Conservation (phyloP, 2,797 vertebrate species). For the Alectoris magna region DNA sequence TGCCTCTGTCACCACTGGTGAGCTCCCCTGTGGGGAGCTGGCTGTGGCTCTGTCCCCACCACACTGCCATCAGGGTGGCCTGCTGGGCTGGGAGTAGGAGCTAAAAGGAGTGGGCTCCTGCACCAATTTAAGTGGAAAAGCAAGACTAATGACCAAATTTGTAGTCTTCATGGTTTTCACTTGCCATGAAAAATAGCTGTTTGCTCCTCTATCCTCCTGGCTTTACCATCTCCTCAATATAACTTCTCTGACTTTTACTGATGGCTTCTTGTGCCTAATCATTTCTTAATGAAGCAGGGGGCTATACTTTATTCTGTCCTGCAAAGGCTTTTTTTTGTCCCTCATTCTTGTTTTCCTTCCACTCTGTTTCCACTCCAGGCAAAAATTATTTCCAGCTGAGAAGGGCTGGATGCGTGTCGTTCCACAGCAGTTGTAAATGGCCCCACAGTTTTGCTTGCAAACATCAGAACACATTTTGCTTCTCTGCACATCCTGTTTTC, state of each 20-base stretch:
- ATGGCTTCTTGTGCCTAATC: not conserved
- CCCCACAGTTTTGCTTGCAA: not conserved
- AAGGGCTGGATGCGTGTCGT: not conserved
- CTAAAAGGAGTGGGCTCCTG: not conserved
- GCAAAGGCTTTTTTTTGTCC: not conserved
- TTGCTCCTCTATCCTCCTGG: not conserved
- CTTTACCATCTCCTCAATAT: not conserved
- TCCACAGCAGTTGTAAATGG: slow-evolving; percentile 20
- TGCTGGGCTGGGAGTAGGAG: not conserved
- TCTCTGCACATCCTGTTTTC: not conserved
- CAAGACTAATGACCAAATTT: not conserved
- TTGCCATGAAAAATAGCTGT: not conserved
- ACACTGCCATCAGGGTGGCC: not conserved
- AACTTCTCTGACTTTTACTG: not conserved
- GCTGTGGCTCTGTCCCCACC: not conserved
- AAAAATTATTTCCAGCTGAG: slow-evolving; percentile 56
- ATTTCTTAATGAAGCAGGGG: slow-evolving; percentile 34
- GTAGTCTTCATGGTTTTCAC: not conserved
- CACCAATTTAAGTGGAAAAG: not conserved
- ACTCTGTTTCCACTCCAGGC: slow-evolving; percentile 23
- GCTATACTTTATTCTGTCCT: slow-evolving; percentile 21
- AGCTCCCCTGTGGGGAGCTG: not conserved
- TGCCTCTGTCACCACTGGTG: not conserved
- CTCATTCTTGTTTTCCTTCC: slow-evolving; percentile 16
- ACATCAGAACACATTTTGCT: not conserved